These are phyloP conservation scores for Drosophila rufa DNA, from an alignment of 1,140 invertebrate species.

Conservation along the genomic window DNA sequence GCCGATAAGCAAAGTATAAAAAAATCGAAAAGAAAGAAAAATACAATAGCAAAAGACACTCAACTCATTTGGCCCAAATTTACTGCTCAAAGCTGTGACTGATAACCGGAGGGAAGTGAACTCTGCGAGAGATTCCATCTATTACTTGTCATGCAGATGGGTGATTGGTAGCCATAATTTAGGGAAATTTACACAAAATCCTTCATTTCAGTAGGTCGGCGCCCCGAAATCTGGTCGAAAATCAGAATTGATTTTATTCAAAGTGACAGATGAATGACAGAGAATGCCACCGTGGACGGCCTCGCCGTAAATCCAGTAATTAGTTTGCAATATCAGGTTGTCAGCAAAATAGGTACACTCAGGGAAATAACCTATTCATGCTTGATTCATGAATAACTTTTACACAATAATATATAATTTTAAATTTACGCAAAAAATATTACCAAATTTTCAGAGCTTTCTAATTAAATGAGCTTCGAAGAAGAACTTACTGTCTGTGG, in stretches of 20 bases:
- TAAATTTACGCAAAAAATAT: too few relatives aligned
- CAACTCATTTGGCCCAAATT: constrained; percentile 65
- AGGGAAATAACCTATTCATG: not conserved
- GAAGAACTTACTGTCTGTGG: too few relatives aligned
- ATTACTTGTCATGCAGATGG: constrained; percentile 63
- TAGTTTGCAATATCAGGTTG: not conserved
- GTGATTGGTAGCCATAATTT: constrained; percentile 46
- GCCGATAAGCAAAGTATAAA: constrained; percentile 66
- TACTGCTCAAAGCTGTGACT: constrained; percentile 63
- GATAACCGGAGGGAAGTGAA: constrained; percentile 46
- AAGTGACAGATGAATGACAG: too few relatives aligned
- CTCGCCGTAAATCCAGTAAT: not conserved
- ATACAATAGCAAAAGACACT: constrained; percentile 41
- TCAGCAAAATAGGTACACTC: not conserved
- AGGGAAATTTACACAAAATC: constrained; percentile 60
- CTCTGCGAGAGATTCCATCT: constrained; percentile 23
- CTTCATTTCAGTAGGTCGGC: constrained; percentile 1
- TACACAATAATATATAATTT: not conserved
- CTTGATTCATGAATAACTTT: too few relatives aligned
- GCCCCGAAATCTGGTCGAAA: not conserved
- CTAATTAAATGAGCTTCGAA: not conserved
- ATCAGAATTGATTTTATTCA: too few relatives aligned
- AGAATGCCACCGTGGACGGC: too few relatives aligned
- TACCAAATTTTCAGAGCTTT: not conserved
- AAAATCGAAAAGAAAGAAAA: constrained; percentile 16